phyloP scores from a whole-genome alignment of 1,140 invertebrate species.

The Drosophila tristis region DNA sequence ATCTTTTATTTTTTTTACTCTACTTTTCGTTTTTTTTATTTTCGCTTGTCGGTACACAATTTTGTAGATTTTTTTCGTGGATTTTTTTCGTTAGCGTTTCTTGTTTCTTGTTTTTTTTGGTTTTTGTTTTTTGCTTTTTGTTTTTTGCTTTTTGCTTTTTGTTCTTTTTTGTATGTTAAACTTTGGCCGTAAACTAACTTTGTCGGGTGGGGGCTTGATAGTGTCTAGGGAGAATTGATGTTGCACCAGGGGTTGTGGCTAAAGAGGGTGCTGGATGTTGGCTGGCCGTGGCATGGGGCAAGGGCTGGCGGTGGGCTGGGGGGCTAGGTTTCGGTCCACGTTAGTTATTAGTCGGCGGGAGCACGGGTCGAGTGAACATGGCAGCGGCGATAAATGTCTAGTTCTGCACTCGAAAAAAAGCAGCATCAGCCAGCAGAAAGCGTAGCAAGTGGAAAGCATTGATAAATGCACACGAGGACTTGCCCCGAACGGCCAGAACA shows the following conservation, averaged over 20 bases:
- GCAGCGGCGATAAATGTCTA: slow-evolving; percentile 51
- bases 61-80: slow-evolving; percentile 61
- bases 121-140: slow-evolving; percentile 11
- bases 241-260: slow-evolving; percentile 5
- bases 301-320: not conserved
- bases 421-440: not conserved
- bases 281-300: not conserved
- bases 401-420: slow-evolving; percentile 37
- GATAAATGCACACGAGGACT: slow-evolving; percentile 17
- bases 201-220: slow-evolving; percentile 68
- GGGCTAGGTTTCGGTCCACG: slow-evolving; percentile 38
- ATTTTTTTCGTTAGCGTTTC: slow-evolving; percentile 45
- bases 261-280: too few relatives aligned
- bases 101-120: slow-evolving; percentile 7
- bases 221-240: slow-evolving; percentile 50
- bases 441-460: slow-evolving; percentile 25
- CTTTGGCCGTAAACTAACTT: slow-evolving; percentile 80
- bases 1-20: slow-evolving; percentile 2
- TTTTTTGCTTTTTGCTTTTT: not conserved
- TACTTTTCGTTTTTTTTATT: slow-evolving; percentile 24
- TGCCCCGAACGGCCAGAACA: too few relatives aligned
- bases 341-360: slow-evolving; percentile 68
- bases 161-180: slow-evolving; percentile 70
- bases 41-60: slow-evolving; percentile 18
- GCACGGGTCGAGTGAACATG: slow-evolving; percentile 54